A percentile compares a stretch with the other conserved stretches of the same genome.
Conservation (phyloP, 2,113 vertebrate species). For the Myotis yumanensis region DNA sequence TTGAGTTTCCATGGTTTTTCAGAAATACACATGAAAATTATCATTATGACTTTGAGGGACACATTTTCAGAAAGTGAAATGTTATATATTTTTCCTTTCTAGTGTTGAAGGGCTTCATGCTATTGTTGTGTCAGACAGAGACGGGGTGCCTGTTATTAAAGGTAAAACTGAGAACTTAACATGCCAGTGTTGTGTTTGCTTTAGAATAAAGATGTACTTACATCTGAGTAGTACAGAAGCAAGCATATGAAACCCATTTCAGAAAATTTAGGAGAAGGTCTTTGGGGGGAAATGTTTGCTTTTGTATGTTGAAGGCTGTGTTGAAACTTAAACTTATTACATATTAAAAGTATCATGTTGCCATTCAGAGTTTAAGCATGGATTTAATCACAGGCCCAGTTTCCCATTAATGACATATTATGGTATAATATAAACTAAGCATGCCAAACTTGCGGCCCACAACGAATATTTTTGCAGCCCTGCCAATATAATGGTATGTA, state of each 20-base stretch:
- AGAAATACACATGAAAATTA: conserved; percentile 37
- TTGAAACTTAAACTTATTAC: not conserved
- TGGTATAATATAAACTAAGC: not conserved
- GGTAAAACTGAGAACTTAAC: conserved; percentile 80
- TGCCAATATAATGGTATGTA: too few species aligned
- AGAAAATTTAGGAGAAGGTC: not conserved
- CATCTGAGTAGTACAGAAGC: not conserved
- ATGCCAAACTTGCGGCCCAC: too few species aligned
- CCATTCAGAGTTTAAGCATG: not conserved
- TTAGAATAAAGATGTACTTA: not conserved
- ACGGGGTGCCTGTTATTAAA: conserved; percentile 98
- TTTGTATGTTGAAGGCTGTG: not conserved
- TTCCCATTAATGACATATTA: not conserved
- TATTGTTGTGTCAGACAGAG: conserved; percentile 96
- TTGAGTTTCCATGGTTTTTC: not conserved
- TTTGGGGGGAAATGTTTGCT: not conserved
- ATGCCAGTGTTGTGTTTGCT: not conserved
- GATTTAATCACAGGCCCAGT: not conserved
- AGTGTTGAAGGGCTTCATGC: conserved; percentile 98
- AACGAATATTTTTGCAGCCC: too few species aligned
- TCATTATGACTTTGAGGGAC: not conserved
- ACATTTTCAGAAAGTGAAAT: conserved; percentile 40
- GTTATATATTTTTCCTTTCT: conserved; percentile 35
- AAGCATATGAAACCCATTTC: not conserved
- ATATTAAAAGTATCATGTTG: not conserved